phyloP scores from a whole-genome alignment of 2,113 vertebrate genomes.

The Lampris incognitus region DNA sequence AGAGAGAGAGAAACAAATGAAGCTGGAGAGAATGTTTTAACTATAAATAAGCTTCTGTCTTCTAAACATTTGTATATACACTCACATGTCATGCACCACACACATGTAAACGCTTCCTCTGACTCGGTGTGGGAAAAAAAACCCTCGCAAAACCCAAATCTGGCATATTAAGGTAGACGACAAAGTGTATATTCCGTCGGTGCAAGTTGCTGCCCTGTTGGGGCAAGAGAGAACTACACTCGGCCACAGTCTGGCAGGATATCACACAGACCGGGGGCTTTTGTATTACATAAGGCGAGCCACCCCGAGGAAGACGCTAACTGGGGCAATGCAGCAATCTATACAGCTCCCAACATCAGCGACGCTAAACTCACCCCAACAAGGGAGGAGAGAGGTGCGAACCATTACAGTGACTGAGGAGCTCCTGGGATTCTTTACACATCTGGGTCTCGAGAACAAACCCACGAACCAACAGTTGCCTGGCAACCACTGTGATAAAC shows the following conservation, averaged over 20 bases:
- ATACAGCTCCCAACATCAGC: slow-evolving; percentile 58
- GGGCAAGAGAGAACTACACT: slow-evolving; percentile 31
- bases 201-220: slow-evolving; percentile 28
- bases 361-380: slow-evolving; percentile 53
- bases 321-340: slow-evolving; percentile 66
- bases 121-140: slow-evolving; percentile 3
- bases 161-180: slow-evolving; percentile 24
- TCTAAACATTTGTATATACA: neutral
- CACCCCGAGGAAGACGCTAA: slow-evolving; percentile 58
- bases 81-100: neutral
- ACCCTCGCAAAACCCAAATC: slow-evolving; percentile 11
- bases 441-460: slow-evolving; percentile 29
- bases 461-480: slow-evolving; percentile 53
- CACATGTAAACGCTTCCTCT: neutral
- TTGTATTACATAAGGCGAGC: slow-evolving; percentile 62
- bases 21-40: too few relatives aligned
- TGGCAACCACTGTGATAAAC: slow-evolving; percentile 54
- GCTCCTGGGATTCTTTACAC: slow-evolving; percentile 15
- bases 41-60: too few relatives aligned
- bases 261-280: slow-evolving; percentile 67
- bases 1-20: too few relatives aligned
- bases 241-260: slow-evolving; percentile 63
- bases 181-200: slow-evolving; percentile 44
- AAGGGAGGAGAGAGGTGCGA: slow-evolving; percentile 49
- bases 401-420: slow-evolving; percentile 48